Percentiles rank a stretch among this genome's conserved stretches.
phyloP scores from a whole-genome alignment of 2,888 invertebrate genomes.

The Noctua janthe region DNA sequence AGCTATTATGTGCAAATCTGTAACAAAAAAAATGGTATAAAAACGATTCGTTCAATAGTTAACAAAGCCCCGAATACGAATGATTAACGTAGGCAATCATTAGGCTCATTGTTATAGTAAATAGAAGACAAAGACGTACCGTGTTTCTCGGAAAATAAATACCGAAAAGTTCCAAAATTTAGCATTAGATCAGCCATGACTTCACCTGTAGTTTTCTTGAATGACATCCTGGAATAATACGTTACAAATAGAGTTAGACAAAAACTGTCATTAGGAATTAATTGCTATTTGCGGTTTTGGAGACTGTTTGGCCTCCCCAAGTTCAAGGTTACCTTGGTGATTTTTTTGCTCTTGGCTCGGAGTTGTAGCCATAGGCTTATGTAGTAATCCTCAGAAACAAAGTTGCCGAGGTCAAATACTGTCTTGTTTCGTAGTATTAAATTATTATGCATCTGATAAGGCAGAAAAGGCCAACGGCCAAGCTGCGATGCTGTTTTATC shows the following conservation, averaged over 20 bases:
- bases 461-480: conserved; percentile 29
- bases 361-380: background rate
- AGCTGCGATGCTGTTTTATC: conserved; percentile 16
- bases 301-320: background rate
- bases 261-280: conserved; percentile 17
- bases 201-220: conserved; percentile 81
- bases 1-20: conserved; percentile 92
- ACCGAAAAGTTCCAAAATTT: conserved; percentile 84
- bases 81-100: conserved; percentile 15
- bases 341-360: background rate
- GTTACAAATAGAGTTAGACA: conserved; percentile 21
- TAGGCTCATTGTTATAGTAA: conserved; percentile 8
- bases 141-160: conserved; percentile 74
- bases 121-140: conserved; percentile 70
- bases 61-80: conserved; percentile 4
- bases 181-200: conserved; percentile 92
- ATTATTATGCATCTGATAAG: conserved; percentile 7
- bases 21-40: conserved; percentile 43
- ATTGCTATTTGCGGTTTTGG: background rate
- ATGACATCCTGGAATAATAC: conserved; percentile 87
- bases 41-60: conserved; percentile 16
- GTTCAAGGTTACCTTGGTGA: conserved; percentile 6
- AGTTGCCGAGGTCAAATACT: conserved; percentile 12
- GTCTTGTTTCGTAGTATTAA: background rate
- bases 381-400: conserved; percentile 9